A percentile compares a stretch with the other conserved stretches of the same genome.
These are phyloP conservation scores for Calephelis nemesis DNA, from an alignment of 1,140 invertebrate species.

Conservation along the genomic window DNA sequence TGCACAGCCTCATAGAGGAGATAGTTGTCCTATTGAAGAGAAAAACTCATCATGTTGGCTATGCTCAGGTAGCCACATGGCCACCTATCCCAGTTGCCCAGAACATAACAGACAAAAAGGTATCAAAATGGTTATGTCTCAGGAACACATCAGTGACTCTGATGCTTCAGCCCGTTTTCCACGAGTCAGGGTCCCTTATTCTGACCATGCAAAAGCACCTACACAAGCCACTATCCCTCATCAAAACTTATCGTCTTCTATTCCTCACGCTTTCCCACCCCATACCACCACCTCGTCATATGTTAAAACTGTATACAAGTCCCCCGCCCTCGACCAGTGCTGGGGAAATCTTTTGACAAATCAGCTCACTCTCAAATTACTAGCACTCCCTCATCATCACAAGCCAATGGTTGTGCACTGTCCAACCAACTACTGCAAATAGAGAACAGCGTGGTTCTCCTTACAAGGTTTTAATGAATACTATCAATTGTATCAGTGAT, in stretches of 20 bases:
- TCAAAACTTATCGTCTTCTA: no score
- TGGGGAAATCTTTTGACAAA: not conserved
- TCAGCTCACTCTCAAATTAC: not conserved
- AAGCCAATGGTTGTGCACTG: not conserved
- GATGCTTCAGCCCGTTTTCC: not conserved
- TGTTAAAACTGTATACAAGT: no score
- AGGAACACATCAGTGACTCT: not conserved
- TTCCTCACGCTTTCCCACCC: no score
- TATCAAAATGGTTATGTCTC: not conserved
- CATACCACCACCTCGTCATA: no score
- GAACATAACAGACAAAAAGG: not conserved
- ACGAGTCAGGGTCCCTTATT: not conserved
- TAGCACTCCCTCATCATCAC: not conserved
- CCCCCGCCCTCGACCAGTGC: not conserved
- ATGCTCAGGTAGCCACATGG: not conserved
- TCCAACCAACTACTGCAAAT: no score
- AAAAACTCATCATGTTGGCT: not conserved
- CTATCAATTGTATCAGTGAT: no score
- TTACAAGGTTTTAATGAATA: no score
- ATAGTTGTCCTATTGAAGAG: not conserved
- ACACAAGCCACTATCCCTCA: no score
- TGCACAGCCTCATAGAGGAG: not conserved
- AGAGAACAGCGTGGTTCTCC: no score
- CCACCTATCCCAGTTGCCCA: not conserved
- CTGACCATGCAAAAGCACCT: no score